Evolutionary conservation across 2,797 vertebrate genomes (phyloP).

Genomic region (Anguilla megastoma): DNA sequence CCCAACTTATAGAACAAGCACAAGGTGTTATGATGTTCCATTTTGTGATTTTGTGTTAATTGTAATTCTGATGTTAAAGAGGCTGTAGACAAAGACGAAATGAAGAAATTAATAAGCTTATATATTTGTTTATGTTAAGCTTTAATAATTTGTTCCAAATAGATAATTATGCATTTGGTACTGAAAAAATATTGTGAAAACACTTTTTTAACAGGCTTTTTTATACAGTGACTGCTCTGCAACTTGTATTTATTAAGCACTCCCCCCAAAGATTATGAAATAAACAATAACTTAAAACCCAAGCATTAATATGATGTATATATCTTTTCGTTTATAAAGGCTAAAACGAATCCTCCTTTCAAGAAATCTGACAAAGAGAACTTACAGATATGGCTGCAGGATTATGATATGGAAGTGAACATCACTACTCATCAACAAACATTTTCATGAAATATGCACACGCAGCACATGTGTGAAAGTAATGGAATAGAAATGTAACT

Average conservation of each 20-base stretch:
- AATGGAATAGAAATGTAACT: not conserved
- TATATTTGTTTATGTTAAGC: not conserved
- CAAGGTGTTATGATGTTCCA: conserved; percentile 17
- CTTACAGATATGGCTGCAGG: not conserved
- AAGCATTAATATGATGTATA: not conserved
- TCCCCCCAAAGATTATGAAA: not conserved
- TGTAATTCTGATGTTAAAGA: conserved; percentile 18
- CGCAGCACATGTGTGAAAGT: not conserved
- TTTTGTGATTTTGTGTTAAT: not conserved
- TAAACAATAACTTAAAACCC: not conserved
- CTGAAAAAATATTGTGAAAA: conserved; percentile 8
- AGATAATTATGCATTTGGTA: not conserved
- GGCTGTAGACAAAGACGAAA: not conserved
- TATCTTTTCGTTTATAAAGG: not conserved
- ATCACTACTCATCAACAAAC: not conserved
- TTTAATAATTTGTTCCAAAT: conserved; percentile 14
- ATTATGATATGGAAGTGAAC: not conserved
- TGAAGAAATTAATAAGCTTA: not conserved
- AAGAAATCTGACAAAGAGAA: conserved; percentile 5
- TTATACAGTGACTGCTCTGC: not conserved
- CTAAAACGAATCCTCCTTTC: not conserved
- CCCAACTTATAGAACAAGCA: conserved; percentile 17
- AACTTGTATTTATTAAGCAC: not conserved
- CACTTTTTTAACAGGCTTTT: not conserved
- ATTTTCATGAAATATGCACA: not conserved